These are phyloP conservation scores for Centropristis striata DNA, from an alignment of 2,113 vertebrate genomes.

Conservation along the genomic window DNA sequence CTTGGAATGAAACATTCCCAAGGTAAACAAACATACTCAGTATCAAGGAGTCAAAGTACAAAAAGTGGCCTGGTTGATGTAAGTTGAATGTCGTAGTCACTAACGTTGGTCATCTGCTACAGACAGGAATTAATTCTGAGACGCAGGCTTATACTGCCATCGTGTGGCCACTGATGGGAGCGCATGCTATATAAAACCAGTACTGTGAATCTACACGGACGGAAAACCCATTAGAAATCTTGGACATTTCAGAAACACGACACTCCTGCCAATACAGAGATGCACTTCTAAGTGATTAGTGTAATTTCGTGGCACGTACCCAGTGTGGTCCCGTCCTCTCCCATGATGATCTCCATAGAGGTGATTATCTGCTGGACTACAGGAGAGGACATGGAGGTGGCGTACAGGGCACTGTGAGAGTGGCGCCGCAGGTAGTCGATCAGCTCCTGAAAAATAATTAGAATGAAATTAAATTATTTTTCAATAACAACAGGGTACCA, in stretches of 20 bases:
- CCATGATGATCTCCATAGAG: slow-evolving; percentile 96
- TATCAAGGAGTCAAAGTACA: slow-evolving; percentile 34
- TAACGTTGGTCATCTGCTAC: not conserved
- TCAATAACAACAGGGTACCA: not conserved
- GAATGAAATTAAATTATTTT: not conserved
- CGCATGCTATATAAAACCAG: not conserved
- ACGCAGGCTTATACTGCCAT: slow-evolving; percentile 56
- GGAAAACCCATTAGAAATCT: no score
- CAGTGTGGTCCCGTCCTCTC: slow-evolving; percentile 91
- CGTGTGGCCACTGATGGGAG: slow-evolving; percentile 62
- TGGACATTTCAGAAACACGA: no score
- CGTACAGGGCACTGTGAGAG: slow-evolving; percentile 95
- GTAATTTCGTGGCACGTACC: slow-evolving; percentile 83
- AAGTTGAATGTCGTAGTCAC: not conserved
- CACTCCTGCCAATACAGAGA: not conserved
- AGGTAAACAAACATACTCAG: slow-evolving; percentile 18
- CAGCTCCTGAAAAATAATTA: slow-evolving; percentile 86
- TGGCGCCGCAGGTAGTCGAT: slow-evolving; percentile 94
- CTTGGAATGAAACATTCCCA: not conserved
- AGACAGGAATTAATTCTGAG: not conserved
- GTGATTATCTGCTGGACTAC: slow-evolving; percentile 94
- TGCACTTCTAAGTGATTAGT: not conserved
- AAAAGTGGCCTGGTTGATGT: slow-evolving; percentile 9
- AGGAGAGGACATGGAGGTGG: slow-evolving; percentile 92
- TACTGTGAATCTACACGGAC: not conserved